phyloP scores from a whole-genome alignment of 2,113 vertebrate species.

The Notothenia coriiceps region DNA sequence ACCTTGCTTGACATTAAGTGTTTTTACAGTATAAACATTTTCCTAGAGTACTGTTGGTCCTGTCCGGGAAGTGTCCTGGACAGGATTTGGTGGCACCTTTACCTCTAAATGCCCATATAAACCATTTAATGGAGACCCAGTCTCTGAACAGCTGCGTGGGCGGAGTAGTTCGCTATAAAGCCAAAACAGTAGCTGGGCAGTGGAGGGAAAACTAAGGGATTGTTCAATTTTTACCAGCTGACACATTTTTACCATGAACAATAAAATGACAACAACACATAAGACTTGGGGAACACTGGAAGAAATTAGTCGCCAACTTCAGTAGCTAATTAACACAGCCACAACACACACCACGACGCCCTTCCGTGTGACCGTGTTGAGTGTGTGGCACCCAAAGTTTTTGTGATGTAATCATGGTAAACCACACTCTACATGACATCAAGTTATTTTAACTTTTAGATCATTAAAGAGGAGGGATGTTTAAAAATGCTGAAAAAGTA shows the following conservation, averaged over 20 bases:
- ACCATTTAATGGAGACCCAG: slow-evolving; percentile 50
- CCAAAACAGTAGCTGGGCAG: slow-evolving; percentile 76
- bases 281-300: slow-evolving; percentile 52
- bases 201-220: slow-evolving; percentile 58
- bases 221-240: slow-evolving; percentile 68
- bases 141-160: slow-evolving; percentile 40
- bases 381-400: slow-evolving; percentile 25
- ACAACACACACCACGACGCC: slow-evolving; percentile 44
- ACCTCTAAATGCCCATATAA: slow-evolving; percentile 51
- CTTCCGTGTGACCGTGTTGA: slow-evolving; percentile 21
- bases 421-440: slow-evolving; percentile 44
- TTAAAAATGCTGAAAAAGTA: slow-evolving; percentile 19
- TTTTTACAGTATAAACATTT: slow-evolving; percentile 27
- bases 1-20: slow-evolving; percentile 42
- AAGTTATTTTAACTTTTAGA: slow-evolving; percentile 18
- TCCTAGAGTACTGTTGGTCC: slow-evolving; percentile 22
- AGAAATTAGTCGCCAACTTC: slow-evolving; percentile 64
- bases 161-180: slow-evolving; percentile 23
- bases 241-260: slow-evolving; percentile 60
- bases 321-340: slow-evolving; percentile 58
- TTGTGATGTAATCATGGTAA: slow-evolving; percentile 28
- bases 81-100: slow-evolving; percentile 54
- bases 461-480: slow-evolving; percentile 29
- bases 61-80: slow-evolving; percentile 31
- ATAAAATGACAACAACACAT: slow-evolving; percentile 69